Percentiles rank a stretch among this genome's conserved stretches.
These are phyloP conservation scores for Amphimallon solstitiale DNA, from an alignment of 2,888 invertebrate genomes.

Conservation along the genomic window DNA sequence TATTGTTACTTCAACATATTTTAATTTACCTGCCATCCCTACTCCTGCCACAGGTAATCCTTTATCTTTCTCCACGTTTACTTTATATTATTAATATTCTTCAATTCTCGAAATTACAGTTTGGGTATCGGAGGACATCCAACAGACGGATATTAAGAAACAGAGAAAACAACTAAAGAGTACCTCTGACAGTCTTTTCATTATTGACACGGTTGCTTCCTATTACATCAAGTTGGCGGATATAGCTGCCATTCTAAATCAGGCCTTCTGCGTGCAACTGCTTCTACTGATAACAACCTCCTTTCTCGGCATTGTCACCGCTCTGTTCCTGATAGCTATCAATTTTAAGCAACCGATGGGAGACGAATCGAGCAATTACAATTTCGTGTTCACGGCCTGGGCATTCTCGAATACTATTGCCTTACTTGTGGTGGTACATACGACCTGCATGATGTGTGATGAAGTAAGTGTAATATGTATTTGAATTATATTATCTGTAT, in stretches of 20 bases:
- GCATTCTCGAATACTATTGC: constrained; percentile 52
- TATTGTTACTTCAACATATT: no score
- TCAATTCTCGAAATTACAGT: constrained; percentile 32
- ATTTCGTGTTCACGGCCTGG: constrained; percentile 51
- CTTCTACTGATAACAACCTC: constrained; percentile 51
- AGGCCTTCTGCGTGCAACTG: constrained; percentile 53
- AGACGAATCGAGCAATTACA: constrained; percentile 33
- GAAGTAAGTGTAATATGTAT: constrained; percentile 48
- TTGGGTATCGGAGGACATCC: constrained; percentile 40
- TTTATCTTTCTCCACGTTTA: no score
- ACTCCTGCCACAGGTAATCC: no score
- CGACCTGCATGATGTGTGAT: constrained; percentile 52
- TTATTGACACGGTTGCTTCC: constrained; percentile 51
- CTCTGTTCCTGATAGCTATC: constrained; percentile 51
- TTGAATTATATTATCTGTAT: no score
- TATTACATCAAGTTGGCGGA: constrained; percentile 54
- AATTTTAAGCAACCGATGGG: constrained; percentile 46
- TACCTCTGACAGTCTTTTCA: constrained; percentile 39
- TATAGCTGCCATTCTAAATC: constrained; percentile 51
- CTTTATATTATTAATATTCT: no score
- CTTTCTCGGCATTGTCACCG: constrained; percentile 53
- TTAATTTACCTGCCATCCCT: no score
- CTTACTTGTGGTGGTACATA: constrained; percentile 51
- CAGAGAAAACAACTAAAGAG: constrained; percentile 1
- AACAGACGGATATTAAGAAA: constrained; percentile 17